Base-by-base conservation (phyloP, 2,113 vertebrate genomes). In the Pholis gunnellus region DNA sequence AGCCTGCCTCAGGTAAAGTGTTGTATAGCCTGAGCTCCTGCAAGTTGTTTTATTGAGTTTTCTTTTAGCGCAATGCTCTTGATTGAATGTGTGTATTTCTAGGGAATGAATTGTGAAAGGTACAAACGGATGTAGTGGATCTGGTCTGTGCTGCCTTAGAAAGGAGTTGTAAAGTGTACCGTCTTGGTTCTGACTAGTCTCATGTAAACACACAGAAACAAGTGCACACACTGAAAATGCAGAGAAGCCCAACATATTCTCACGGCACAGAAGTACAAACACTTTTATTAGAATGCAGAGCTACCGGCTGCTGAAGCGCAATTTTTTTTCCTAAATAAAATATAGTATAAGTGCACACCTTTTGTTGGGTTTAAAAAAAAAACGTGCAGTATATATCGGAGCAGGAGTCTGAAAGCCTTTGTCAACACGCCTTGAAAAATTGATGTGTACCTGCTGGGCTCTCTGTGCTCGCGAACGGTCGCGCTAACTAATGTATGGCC, bases 381-480 rank as follows among this genome's bases (percentile, higher is more conserved):
- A 72, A 72, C 34, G 0, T 74, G 71, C 75, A 29, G 61, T 77
- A 66, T 81, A 81, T 81, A 71, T 89, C 68, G 72, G 75, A 80
- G 83, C 88, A 80, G 81, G 40, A 72, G 52, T 77, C 88, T 91
- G 88, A 94, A 93, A 95, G 94, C 94, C 93, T 94, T 94, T 90
- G 89, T 93, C 91, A 92, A 93, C 90, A 87, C 9, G 31, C 64
- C 42, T 59, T 93, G 54, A 94, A 95, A 94, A 85, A 95, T 94
- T 91, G 71, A 95, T 93, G 90, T 64, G 70, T 31, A 88, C 91
- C 90, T 93, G 85, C 85, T 36, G 70, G 42, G 72, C 75, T 77
- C 27, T 25, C 68, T 38, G 75, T 56, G 70, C 78, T 67, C 50
- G 42, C 75, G 71, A 78, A 29, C 63, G 50, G 82, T 63, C 27